Conservation (phyloP, 2,797 vertebrate species). For the Malacoctenus gilli region DNA sequence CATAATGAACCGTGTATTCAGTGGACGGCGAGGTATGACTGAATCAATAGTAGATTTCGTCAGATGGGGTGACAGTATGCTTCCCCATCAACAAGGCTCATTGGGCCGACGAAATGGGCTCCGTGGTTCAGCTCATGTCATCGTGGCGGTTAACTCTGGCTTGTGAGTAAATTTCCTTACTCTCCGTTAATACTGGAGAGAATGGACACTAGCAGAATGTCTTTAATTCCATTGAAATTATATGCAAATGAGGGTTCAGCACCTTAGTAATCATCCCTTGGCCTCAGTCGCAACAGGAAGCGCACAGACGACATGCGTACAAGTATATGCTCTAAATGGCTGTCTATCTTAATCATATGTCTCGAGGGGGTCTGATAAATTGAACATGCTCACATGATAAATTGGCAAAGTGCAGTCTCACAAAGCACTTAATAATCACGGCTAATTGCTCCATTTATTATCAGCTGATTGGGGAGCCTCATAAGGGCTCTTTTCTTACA, state of each 20-base stretch:
- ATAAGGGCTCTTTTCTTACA: conserved; percentile 34
- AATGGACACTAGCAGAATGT: conserved; percentile 10
- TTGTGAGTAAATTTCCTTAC: conserved; percentile 1
- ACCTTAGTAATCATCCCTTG: conserved; percentile 29
- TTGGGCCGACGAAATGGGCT: conserved; percentile 25
- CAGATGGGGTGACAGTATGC: conserved; percentile 17
- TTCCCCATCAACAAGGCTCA: conserved; percentile 37
- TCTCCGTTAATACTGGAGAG: background rate
- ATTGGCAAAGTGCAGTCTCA: conserved; percentile 57
- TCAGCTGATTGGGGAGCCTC: conserved; percentile 53
- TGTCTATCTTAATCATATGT: conserved; percentile 52
- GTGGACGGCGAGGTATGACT: conserved; percentile 40
- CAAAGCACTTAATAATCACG: conserved; percentile 72
- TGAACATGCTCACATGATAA: conserved; percentile 60
- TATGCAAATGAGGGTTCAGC: conserved; percentile 22
- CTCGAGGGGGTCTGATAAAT: conserved; percentile 60
- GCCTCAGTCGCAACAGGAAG: conserved; percentile 8
- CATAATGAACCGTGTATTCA: conserved; percentile 35
- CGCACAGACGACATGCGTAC: background rate
- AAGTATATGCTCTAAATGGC: conserved; percentile 21
- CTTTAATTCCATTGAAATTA: conserved; percentile 9
- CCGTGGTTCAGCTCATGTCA: background rate
- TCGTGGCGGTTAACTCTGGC: conserved; percentile 15
- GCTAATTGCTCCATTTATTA: conserved; percentile 76
- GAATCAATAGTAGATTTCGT: conserved; percentile 53